Evolutionary conservation across 2,113 vertebrate species (phyloP).

Genomic region (Bujurquina vittata): DNA sequence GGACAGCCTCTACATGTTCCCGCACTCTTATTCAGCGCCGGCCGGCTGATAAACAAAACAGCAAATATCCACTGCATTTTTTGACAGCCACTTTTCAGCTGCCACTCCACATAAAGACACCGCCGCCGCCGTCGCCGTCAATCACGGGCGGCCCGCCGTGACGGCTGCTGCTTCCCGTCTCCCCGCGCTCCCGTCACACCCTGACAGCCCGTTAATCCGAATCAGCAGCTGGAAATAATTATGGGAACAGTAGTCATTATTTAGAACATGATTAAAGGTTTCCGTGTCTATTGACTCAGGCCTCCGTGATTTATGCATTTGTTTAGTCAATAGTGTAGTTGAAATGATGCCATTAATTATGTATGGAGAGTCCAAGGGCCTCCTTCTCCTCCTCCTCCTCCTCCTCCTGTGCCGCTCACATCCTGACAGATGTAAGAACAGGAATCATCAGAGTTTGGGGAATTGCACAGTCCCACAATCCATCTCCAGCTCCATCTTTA

Average conservation of each 20-base stretch:
- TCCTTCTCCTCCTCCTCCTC: slow-evolving; percentile 85
- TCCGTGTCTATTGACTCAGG: slow-evolving; percentile 95
- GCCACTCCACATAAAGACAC: slow-evolving; percentile 21
- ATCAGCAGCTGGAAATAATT: slow-evolving; percentile 96
- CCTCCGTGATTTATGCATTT: slow-evolving; percentile 97
- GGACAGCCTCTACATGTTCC: slow-evolving; percentile 42
- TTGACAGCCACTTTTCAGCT: slow-evolving; percentile 43
- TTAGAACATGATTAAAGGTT: slow-evolving; percentile 99
- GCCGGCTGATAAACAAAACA: slow-evolving; percentile 40
- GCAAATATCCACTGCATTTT: slow-evolving; percentile 46
- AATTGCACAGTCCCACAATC: slow-evolving; percentile 86
- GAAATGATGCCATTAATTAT: slow-evolving; percentile 99
- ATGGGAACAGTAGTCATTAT: slow-evolving; percentile 97
- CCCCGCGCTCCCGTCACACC: slow-evolving; percentile 63
- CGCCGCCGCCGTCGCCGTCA: not conserved
- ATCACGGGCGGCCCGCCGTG: not conserved
- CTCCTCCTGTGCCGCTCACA: slow-evolving; percentile 7
- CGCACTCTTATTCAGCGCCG: slow-evolving; percentile 23
- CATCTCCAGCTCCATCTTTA: slow-evolving; percentile 85
- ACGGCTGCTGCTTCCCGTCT: not conserved
- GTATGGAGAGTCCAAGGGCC: slow-evolving; percentile 87
- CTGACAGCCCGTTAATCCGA: slow-evolving; percentile 94
- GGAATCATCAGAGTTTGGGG: slow-evolving; percentile 81
- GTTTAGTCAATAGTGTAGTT: slow-evolving; percentile 99
- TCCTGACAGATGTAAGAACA: slow-evolving; percentile 87